A percentile compares a stretch with the other conserved stretches of the same genome.
These are phyloP conservation scores for Physeter macrocephalus DNA, from an alignment of 2,113 vertebrate species.

Conservation along the genomic window DNA sequence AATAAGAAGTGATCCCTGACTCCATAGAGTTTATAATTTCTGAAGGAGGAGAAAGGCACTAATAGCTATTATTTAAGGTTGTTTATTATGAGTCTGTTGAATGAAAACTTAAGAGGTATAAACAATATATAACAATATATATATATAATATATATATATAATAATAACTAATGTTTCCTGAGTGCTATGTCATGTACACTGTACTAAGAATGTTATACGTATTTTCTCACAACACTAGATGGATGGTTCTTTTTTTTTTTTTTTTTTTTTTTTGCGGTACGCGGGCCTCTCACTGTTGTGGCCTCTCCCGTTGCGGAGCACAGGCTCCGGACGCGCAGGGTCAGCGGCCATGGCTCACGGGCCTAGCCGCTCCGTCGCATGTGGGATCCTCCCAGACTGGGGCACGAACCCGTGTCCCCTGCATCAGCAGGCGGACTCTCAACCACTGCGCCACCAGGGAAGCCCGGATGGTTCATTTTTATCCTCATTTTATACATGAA, in stretches of 20 bases:
- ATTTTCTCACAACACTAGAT: neutral
- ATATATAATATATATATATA: too few relatives aligned
- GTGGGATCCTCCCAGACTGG: too few relatives aligned
- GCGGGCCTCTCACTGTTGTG: too few relatives aligned
- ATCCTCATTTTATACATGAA: neutral
- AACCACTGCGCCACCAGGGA: too few relatives aligned
- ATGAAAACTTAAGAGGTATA: neutral
- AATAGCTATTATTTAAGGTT: neutral
- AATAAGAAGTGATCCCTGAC: neutral
- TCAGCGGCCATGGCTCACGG: too few relatives aligned
- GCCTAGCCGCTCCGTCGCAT: too few relatives aligned
- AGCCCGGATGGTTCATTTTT: neutral
- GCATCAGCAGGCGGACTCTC: too few relatives aligned
- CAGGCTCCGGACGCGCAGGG: too few relatives aligned
- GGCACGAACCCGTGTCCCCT: too few relatives aligned
- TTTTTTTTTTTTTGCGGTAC: too few relatives aligned
- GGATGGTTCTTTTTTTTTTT: neutral
- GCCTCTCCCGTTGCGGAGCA: too few relatives aligned
- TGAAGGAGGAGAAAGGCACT: neutral
- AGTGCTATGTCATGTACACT: neutral
- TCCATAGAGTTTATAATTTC: neutral
- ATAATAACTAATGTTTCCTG: neutral
- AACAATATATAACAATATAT: too few relatives aligned
- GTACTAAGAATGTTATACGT: neutral
- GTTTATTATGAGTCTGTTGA: neutral